Conservation (phyloP, 2,113 vertebrate genomes). For the Upupa epops region DNA sequence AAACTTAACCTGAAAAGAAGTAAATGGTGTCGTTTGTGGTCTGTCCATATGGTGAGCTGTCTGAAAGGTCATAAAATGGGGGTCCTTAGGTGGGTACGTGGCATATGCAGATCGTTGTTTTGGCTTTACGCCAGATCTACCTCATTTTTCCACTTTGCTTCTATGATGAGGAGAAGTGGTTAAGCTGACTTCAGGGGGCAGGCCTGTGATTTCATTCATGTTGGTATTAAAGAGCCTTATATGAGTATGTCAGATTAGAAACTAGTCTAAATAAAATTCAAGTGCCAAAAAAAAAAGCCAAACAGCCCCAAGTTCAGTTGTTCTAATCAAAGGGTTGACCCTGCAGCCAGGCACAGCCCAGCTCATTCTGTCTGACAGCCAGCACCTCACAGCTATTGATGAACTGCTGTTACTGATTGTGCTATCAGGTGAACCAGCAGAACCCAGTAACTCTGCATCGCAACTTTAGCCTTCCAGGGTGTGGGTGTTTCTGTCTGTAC, state of each 20-base stretch:
- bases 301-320: neutral
- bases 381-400: neutral
- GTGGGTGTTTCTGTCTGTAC: neutral
- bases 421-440: neutral
- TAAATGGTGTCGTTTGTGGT: conserved; percentile 44
- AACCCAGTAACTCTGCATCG: neutral
- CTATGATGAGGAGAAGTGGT: conserved; percentile 43
- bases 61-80: conserved; percentile 64
- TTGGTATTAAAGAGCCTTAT: conserved; percentile 63
- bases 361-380: fast-evolving
- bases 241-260: conserved; percentile 44
- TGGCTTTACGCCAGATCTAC: conserved; percentile 67
- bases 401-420: neutral
- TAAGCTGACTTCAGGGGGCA: conserved; percentile 29
- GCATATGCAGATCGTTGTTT: conserved; percentile 64
- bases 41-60: conserved; percentile 57
- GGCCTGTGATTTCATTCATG: conserved; percentile 57
- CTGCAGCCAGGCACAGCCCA: neutral
- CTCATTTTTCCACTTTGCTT: conserved; percentile 68
- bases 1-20: too few species aligned
- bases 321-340: conserved; percentile 10
- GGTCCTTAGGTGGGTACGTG: conserved; percentile 61
- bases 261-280: conserved; percentile 31
- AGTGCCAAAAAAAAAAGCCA: neutral
- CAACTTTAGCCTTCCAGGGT: neutral